Evolutionary conservation across 1,140 invertebrate genomes (phyloP).

Genomic region (Diabrotica virgifera): DNA sequence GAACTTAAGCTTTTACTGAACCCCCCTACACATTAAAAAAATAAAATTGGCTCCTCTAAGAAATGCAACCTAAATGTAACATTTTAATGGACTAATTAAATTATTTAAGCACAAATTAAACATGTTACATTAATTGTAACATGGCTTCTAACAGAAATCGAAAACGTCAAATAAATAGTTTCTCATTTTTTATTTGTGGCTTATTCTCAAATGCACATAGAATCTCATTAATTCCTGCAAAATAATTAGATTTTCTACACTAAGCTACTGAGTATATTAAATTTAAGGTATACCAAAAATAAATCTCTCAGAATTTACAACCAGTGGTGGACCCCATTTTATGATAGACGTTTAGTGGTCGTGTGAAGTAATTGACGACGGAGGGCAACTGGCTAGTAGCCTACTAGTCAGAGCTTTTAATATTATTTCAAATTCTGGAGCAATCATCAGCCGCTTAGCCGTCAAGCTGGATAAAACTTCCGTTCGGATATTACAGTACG

Average conservation of each 20-base stretch:
- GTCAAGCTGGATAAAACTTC: constrained; percentile 22
- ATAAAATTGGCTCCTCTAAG: no score
- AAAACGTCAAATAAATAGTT: no score
- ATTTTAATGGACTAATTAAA: no score
- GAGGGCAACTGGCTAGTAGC: background rate
- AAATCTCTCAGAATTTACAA: background rate
- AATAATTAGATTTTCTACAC: background rate
- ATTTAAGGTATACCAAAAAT: background rate
- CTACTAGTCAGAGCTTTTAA: background rate
- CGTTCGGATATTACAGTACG: constrained; percentile 26
- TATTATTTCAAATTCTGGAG: constrained; percentile 1
- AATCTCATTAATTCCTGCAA: background rate
- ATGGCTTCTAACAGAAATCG: no score
- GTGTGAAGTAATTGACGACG: background rate
- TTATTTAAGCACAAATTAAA: no score
- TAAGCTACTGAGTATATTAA: background rate
- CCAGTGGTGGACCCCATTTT: background rate
- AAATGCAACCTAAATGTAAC: no score
- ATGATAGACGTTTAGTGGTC: background rate
- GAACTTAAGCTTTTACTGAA: no score
- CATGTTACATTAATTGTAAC: no score
- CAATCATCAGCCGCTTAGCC: background rate
- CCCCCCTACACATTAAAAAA: no score
- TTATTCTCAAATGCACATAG: background rate
- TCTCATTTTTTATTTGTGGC: no score